A percentile compares a stretch with the other conserved stretches of the same genome.
These are phyloP conservation scores for Anthopleura sola DNA, from an alignment of 64 coral and sea anemone species.

Conservation along the genomic window DNA sequence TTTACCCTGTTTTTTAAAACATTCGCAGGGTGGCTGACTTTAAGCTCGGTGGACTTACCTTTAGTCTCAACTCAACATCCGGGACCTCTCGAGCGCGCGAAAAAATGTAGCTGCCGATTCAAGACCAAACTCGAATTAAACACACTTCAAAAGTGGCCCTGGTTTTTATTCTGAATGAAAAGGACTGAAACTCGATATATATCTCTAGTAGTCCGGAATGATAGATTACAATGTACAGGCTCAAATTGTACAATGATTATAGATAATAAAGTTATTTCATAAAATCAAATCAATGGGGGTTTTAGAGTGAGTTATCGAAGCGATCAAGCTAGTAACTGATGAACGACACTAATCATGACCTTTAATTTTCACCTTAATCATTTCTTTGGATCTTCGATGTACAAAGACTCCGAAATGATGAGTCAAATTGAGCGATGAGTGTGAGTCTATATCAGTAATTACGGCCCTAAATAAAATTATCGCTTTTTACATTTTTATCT, in stretches of 20 bases:
- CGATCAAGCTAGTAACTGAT: constrained; percentile 15
- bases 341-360: neutral
- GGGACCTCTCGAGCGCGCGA: neutral
- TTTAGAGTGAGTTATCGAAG: constrained; percentile 18
- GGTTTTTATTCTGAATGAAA: constrained; percentile 9
- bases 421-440: neutral
- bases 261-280: constrained; percentile 9
- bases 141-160: neutral
- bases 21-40: neutral
- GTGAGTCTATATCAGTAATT: neutral
- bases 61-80: neutral
- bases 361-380: constrained; percentile 28
- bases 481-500: neutral
- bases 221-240: constrained; percentile 19
- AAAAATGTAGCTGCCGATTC: neutral
- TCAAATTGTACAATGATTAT: constrained; percentile 15
- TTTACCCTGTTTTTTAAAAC: neutral
- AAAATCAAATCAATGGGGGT: constrained; percentile 14
- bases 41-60: neutral
- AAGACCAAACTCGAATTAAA: neutral
- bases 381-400: neutral
- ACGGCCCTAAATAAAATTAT: constrained; percentile 3
- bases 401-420: constrained; percentile 3
- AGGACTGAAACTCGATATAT: neutral
- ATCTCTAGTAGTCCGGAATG: neutral